Evolutionary conservation across 37 sponge, comb jelly and placozoan species (phyloP).

Genomic region (Theonella swinhoei): DNA sequence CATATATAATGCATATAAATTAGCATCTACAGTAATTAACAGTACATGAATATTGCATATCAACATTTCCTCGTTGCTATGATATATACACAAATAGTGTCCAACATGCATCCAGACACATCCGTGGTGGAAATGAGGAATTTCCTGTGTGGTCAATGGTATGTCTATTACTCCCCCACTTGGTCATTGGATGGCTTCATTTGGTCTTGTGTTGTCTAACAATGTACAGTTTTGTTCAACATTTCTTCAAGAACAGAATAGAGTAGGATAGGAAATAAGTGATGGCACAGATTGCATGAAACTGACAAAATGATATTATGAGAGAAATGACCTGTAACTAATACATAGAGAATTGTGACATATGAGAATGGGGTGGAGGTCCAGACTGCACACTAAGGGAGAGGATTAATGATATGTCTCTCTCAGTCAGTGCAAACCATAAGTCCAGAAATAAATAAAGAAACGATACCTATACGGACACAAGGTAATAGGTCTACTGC

Average conservation of each 20-base stretch:
- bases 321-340: background rate
- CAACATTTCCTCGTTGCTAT: background rate
- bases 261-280: background rate
- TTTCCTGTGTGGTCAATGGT: background rate
- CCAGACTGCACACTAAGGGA: too few species aligned
- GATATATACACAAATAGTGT: too few species aligned
- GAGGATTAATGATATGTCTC: too few species aligned
- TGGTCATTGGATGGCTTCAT: background rate
- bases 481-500: too few species aligned
- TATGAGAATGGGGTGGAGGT: background rate
- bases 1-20: too few species aligned
- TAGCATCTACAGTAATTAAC: background rate
- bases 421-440: too few species aligned
- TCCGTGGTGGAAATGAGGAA: background rate
- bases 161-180: background rate
- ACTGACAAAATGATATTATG: background rate
- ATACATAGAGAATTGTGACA: background rate
- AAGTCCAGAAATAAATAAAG: too few species aligned
- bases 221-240: background rate
- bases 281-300: background rate
- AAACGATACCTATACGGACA: background rate
- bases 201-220: background rate
- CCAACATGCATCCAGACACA: too few species aligned
- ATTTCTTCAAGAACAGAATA: too few species aligned
- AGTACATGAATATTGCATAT: background rate